Evolutionary conservation across 1,140 invertebrate species (phyloP).

Genomic region (Pomacea maculata): DNA sequence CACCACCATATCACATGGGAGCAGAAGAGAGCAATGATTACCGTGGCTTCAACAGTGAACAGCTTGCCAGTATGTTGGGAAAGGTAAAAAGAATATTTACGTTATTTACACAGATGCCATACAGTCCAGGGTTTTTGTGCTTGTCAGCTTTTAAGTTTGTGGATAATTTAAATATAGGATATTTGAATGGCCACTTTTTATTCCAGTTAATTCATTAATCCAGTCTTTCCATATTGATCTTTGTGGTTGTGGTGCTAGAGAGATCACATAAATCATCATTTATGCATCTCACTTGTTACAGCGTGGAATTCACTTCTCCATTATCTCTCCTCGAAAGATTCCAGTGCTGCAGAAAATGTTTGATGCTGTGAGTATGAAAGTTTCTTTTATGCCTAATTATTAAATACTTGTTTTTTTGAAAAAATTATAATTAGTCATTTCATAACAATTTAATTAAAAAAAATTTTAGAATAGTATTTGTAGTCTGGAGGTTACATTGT

Average conservation of each 20-base stretch:
- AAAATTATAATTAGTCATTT: slow-evolving; percentile 47
- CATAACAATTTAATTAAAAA: too few species aligned
- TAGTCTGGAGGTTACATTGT: too few species aligned
- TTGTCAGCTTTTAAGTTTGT: too few species aligned
- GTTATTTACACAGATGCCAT: too few species aligned
- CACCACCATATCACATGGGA: slow-evolving; percentile 88
- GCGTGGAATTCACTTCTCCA: slow-evolving; percentile 84
- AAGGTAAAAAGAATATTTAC: slow-evolving; percentile 68
- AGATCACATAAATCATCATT: background rate
- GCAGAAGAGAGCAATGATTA: slow-evolving; percentile 80
- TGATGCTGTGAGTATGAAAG: slow-evolving; percentile 61
- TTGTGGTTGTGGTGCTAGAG: too few species aligned
- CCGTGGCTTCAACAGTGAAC: slow-evolving; percentile 78
- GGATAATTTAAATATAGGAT: too few species aligned
- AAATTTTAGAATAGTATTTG: too few species aligned
- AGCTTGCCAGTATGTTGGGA: slow-evolving; percentile 77
- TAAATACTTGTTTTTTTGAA: too few species aligned
- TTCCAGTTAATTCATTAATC: background rate
- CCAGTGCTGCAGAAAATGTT: slow-evolving; percentile 69
- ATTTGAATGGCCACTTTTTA: too few species aligned
- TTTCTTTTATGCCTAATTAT: too few species aligned
- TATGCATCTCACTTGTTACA: slow-evolving; percentile 64
- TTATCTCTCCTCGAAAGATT: slow-evolving; percentile 88
- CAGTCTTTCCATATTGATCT: too few species aligned
- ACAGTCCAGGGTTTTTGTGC: too few species aligned